These are phyloP conservation scores for Xenotilapia longispinis DNA, from an alignment of 2,113 vertebrate genomes.

Conservation along the genomic window DNA sequence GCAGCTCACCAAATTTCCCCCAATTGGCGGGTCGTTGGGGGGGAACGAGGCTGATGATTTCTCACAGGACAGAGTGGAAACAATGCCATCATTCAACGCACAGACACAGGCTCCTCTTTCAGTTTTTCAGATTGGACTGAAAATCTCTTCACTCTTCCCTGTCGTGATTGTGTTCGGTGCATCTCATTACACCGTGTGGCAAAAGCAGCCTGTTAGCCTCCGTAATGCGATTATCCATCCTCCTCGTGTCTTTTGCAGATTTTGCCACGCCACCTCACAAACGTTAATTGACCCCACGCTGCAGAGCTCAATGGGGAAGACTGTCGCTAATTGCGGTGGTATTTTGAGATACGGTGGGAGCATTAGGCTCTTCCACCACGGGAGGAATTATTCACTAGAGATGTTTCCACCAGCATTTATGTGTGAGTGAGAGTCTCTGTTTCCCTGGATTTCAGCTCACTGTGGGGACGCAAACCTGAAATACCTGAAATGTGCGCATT, in stretches of 20 bases:
- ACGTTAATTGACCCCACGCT: constrained; percentile 29
- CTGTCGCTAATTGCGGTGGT: constrained; percentile 27
- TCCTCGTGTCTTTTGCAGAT: constrained; percentile 10
- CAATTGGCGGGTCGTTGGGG: neutral
- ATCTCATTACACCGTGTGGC: neutral
- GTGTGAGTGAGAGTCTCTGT: neutral
- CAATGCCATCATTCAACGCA: neutral
- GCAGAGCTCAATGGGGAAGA: constrained; percentile 16
- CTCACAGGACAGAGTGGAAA: neutral
- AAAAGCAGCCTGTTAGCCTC: neutral
- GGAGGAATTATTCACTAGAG: neutral
- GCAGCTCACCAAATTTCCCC: neutral
- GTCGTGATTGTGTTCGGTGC: neutral
- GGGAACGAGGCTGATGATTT: neutral
- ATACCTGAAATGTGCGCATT: neutral
- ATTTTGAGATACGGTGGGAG: constrained; percentile 27
- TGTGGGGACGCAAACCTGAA: neutral
- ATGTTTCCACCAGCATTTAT: neutral
- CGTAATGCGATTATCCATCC: constrained; percentile 39
- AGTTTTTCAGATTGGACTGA: neutral
- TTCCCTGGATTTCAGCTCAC: neutral
- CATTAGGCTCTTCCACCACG: constrained; percentile 10
- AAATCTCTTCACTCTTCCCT: neutral
- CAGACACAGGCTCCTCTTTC: neutral
- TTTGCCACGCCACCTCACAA: neutral